phyloP scores from a whole-genome alignment of 2,888 invertebrate species.

The Agonopterix heracliana region DNA sequence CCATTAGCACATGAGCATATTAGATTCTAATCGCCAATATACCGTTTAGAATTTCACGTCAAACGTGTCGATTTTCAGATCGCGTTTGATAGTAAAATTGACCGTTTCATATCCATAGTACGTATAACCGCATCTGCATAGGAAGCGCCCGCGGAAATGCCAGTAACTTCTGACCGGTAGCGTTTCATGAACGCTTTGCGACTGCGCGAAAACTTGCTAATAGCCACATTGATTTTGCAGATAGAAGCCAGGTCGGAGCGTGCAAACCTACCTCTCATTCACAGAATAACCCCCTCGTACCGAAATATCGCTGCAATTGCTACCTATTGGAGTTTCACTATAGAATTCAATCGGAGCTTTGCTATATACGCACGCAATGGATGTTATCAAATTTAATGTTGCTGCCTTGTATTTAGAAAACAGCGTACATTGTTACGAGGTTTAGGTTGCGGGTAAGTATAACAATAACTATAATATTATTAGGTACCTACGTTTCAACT shows the following conservation, averaged over 20 bases:
- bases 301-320: constrained; percentile 24
- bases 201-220: constrained; percentile 76
- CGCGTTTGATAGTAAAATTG: too few species aligned
- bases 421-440: constrained; percentile 23
- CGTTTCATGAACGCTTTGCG: constrained; percentile 58
- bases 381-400: constrained; percentile 26
- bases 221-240: constrained; percentile 76
- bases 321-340: constrained; percentile 30
- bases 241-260: constrained; percentile 73
- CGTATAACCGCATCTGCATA: constrained; percentile 31
- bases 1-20: neutral
- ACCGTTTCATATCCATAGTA: neutral
- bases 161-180: constrained; percentile 59
- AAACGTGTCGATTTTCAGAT: too few species aligned
- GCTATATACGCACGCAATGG: constrained; percentile 35
- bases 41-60: too few species aligned
- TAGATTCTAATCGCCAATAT: too few species aligned
- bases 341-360: constrained; percentile 18
- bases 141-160: constrained; percentile 23
- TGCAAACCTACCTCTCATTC: constrained; percentile 59
- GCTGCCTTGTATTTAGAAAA: constrained; percentile 19
- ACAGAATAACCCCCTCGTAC: constrained; percentile 29
- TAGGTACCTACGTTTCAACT: constrained; percentile 57
- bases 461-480: constrained; percentile 66
- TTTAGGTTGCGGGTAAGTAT: constrained; percentile 52